A percentile compares a stretch with the other conserved stretches of the same genome.
Conservation (phyloP, 2,113 vertebrate species). For the Aramus guarauna region DNA sequence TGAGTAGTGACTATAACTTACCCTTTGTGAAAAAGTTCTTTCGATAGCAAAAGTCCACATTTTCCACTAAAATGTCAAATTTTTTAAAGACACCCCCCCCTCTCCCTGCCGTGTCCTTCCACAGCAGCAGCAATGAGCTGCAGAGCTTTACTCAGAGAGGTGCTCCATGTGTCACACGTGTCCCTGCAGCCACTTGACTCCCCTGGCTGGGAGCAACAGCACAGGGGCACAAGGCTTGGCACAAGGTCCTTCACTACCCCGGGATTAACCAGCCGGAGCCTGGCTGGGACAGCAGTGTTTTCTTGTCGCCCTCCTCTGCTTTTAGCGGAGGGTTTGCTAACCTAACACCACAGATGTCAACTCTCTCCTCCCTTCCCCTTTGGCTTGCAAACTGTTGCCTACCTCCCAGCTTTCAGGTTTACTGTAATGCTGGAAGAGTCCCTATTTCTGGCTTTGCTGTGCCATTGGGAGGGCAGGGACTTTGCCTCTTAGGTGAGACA, state of each 20-base stretch:
- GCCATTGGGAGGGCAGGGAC: background rate
- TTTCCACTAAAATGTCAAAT: background rate
- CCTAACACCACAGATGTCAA: background rate
- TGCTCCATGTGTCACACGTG: background rate
- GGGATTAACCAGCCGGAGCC: background rate
- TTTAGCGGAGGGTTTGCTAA: background rate
- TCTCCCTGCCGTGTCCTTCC: fast-evolving
- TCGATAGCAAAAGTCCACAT: background rate
- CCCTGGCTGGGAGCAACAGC: background rate
- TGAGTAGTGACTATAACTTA: background rate
- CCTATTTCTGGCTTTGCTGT: slow-evolving; percentile 15
- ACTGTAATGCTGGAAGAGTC: background rate
- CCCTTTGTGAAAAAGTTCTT: background rate
- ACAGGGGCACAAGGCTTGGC: background rate
- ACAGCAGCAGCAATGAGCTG: background rate
- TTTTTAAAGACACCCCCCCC: background rate
- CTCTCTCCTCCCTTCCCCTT: background rate
- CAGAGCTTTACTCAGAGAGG: background rate
- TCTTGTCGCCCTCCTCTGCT: background rate
- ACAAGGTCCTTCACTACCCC: background rate
- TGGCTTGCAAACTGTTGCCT: background rate
- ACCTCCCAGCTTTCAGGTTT: background rate
- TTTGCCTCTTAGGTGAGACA: background rate
- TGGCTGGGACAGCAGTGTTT: background rate
- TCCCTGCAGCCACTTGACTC: background rate